Conservation (phyloP, 2,797 vertebrate species). For the Tapera naevia region DNA sequence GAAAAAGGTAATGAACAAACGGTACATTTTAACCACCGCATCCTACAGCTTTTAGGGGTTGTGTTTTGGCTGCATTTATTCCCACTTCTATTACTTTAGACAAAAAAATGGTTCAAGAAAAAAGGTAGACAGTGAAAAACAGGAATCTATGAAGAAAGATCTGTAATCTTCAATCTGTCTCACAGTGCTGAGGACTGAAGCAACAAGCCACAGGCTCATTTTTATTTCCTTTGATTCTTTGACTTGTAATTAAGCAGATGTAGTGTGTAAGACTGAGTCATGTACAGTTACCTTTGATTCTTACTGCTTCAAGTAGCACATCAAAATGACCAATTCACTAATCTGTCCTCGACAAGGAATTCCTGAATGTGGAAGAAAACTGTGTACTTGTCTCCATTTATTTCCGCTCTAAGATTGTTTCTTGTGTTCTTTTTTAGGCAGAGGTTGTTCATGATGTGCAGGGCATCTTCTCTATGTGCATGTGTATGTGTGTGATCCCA, state of each 20-base stretch:
- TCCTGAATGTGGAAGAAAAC: not conserved
- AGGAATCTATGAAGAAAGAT: not conserved
- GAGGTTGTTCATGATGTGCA: not conserved
- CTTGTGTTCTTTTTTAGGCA: not conserved
- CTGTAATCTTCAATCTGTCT: not conserved
- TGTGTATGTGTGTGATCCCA: not conserved
- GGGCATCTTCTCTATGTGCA: fast-evolving
- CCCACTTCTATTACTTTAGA: not conserved
- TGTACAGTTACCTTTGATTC: not conserved
- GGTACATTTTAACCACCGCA: not conserved
- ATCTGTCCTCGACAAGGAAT: not conserved
- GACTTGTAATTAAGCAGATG: not conserved
- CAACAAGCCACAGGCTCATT: not conserved
- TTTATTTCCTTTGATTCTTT: not conserved
- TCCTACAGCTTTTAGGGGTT: not conserved
- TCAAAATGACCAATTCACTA: not conserved
- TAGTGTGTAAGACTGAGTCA: not conserved
- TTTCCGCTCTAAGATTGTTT: not conserved
- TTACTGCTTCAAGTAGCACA: not conserved
- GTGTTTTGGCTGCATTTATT: not conserved
- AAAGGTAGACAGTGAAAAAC: not conserved
- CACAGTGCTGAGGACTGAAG: not conserved
- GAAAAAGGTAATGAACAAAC: not conserved
- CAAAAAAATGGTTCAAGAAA: not conserved
- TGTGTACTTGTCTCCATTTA: not conserved